These are phyloP conservation scores for Trididemnum clinides DNA, from an alignment of 23 tunicate species.

Conservation along the genomic window DNA sequence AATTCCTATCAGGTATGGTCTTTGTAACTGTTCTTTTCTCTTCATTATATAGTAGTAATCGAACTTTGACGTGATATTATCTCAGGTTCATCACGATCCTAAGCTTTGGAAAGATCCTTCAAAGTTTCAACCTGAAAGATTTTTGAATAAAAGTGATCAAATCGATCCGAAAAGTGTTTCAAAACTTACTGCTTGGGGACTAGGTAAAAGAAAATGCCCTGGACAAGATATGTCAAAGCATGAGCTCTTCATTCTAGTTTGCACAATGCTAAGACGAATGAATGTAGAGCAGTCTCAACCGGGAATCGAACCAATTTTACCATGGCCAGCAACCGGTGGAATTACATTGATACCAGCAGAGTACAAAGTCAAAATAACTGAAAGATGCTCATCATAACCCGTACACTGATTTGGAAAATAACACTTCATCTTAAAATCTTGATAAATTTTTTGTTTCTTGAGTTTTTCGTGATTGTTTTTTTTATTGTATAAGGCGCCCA, in stretches of 20 bases:
- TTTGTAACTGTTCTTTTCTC: too few species aligned
- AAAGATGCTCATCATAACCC: too few species aligned
- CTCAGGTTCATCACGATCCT: slow-evolving; percentile 22
- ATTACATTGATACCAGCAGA: slow-evolving; percentile 1
- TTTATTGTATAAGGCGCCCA: too few species aligned
- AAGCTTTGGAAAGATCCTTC: slow-evolving; percentile 40
- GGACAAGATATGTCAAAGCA: slow-evolving; percentile 30
- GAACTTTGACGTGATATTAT: too few species aligned
- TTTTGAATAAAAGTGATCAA: background rate
- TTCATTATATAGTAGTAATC: too few species aligned
- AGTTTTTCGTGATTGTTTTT: background rate
- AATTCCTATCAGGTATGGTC: slow-evolving; percentile 23
- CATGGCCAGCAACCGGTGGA: slow-evolving; percentile 22
- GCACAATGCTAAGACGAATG: background rate
- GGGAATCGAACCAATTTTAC: slow-evolving; percentile 44
- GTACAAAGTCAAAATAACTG: slow-evolving; percentile 16
- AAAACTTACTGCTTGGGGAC: slow-evolving; percentile 30
- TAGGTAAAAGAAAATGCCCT: slow-evolving; percentile 27
- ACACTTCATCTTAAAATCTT: too few species aligned
- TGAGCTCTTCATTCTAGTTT: slow-evolving; percentile 1
- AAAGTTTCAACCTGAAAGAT: slow-evolving; percentile 36
- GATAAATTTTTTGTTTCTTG: background rate
- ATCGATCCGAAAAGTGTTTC: background rate
- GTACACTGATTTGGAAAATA: too few species aligned
- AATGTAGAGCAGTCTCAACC: slow-evolving; percentile 1